Evolutionary conservation across 2,888 invertebrate species (phyloP).

Genomic region (Bruchidius siliquastri): DNA sequence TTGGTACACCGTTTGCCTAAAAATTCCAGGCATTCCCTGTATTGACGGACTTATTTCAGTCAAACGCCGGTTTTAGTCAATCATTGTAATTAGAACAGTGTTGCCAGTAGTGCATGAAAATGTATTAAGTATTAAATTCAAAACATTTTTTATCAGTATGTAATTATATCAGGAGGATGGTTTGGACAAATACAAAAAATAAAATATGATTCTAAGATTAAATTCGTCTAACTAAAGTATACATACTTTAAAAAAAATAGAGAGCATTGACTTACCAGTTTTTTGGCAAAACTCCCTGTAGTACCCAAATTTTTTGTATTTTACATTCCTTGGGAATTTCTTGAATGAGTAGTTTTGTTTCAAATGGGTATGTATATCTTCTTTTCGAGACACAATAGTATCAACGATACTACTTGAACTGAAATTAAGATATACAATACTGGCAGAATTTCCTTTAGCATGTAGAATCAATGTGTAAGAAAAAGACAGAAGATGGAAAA

Average conservation of each 20-base stretch:
- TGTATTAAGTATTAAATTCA: slow-evolving; percentile 1
- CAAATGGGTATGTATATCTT: background rate
- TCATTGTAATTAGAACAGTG: slow-evolving; percentile 3
- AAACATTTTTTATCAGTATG: slow-evolving; percentile 5
- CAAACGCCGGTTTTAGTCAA: slow-evolving; percentile 5
- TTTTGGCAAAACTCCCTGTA: slow-evolving; percentile 16
- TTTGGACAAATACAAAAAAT: slow-evolving; percentile 2
- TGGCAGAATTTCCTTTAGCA: too few species aligned
- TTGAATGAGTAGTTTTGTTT: slow-evolving; percentile 3
- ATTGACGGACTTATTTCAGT: slow-evolving; percentile 4
- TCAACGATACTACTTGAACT: slow-evolving; percentile 5
- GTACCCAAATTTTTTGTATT: slow-evolving; percentile 7
- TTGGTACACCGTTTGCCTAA: slow-evolving; percentile 7
- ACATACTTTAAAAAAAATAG: slow-evolving; percentile 5
- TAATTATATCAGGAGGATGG: slow-evolving; percentile 4
- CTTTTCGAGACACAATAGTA: background rate
- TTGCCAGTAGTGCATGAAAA: slow-evolving; percentile 5
- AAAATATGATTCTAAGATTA: slow-evolving; percentile 4
- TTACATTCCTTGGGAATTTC: background rate
- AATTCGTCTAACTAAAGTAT: slow-evolving; percentile 2
- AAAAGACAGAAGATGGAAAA: too few species aligned
- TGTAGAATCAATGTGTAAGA: too few species aligned
- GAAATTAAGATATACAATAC: slow-evolving; percentile 16
- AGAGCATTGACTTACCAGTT: background rate
- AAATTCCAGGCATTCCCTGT: slow-evolving; percentile 2